Percentiles rank a stretch among this genome's conserved stretches.
phyloP scores from a whole-genome alignment of 2,888 invertebrate genomes.

The Anarsia innoxiella region DNA sequence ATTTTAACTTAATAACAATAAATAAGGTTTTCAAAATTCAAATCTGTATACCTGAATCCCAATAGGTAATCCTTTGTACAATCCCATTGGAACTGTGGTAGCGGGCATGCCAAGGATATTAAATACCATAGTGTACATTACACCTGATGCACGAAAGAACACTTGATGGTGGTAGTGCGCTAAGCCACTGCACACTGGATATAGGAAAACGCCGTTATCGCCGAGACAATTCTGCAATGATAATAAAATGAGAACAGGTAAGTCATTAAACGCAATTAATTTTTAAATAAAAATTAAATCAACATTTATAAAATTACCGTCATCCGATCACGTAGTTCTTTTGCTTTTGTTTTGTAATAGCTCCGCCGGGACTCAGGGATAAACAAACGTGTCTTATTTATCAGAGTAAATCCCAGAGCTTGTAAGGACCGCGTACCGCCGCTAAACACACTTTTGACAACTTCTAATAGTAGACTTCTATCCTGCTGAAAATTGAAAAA shows the following conservation, averaged over 20 bases:
- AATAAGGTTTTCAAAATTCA: background rate
- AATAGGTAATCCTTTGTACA: conserved; percentile 78
- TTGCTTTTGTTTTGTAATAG: conserved; percentile 38
- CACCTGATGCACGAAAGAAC: conserved; percentile 72
- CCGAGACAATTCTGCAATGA: conserved; percentile 76
- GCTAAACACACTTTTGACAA: conserved; percentile 39
- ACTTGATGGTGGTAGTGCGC: conserved; percentile 81
- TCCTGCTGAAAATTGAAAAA: conserved; percentile 35
- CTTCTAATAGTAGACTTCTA: conserved; percentile 45
- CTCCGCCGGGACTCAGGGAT: conserved; percentile 36
- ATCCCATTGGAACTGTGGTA: conserved; percentile 83
- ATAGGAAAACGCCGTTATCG: conserved; percentile 81
- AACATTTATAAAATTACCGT: conserved; percentile 45
- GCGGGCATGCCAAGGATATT: conserved; percentile 86
- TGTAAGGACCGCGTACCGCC: conserved; percentile 58
- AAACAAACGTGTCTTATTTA: conserved; percentile 50
- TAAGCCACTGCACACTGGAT: conserved; percentile 78
- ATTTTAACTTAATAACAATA: no score
- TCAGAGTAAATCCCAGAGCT: conserved; percentile 60
- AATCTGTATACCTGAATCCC: conserved; percentile 75
- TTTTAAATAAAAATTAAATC: no score
- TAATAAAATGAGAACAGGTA: no score
- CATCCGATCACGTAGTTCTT: conserved; percentile 46
- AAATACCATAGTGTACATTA: conserved; percentile 78
- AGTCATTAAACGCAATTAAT: no score